Base-by-base conservation (phyloP, 2,888 invertebrate species). In the Diaprepes abbreviatus region DNA sequence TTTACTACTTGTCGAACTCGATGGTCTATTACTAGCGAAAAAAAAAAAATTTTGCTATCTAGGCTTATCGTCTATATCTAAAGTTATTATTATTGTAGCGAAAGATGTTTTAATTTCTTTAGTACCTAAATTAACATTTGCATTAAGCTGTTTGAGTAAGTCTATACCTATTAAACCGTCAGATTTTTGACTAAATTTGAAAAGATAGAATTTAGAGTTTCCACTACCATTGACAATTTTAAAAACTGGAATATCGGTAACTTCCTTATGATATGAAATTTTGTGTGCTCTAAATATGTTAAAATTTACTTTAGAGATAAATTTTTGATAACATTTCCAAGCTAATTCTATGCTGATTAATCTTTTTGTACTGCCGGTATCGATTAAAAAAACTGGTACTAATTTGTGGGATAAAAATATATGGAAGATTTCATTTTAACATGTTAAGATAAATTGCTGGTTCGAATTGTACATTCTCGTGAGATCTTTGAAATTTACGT, bases 221-320 rank as follows among this genome's bases (percentile, higher is more conserved):
- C 36, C 21, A 4, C 33, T 2, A 7, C 2, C 35, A 9, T 59
- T 64, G 17, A 64, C 64, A 59, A 64, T 60, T 35, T 64, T 60
- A 7, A 35, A 35, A 16, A 12, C 6, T 24, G 57, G 64, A 17
- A 64, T 64, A 17, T 60, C 14, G 3, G 57, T 38, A 12, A 59
- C 28, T 36, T 64, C 12, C n/a, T 64, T 36, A 60, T 64, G 64
- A 36, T 2, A 38, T 19, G 55, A 19, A 9, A n/a, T 57, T 9
- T 2, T 9, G 36, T 64, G 64, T 19, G 64, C 59, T 7, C 36
- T 64, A 63, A 36, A n/a, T 9, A 64, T 64, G 7, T 63, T 16
- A 35, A 60, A 63, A 3, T 6, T 19, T n/a, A n/a, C n/a, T n/a
- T n/a, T n/a, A n/a, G n/a, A n/a, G n/a, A n/a, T n/a, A n/a, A n/a